A percentile compares a stretch with the other conserved stretches of the same genome.
Evolutionary conservation across 2,113 vertebrate genomes (phyloP).

Genomic region (Oophaga pumilio): DNA sequence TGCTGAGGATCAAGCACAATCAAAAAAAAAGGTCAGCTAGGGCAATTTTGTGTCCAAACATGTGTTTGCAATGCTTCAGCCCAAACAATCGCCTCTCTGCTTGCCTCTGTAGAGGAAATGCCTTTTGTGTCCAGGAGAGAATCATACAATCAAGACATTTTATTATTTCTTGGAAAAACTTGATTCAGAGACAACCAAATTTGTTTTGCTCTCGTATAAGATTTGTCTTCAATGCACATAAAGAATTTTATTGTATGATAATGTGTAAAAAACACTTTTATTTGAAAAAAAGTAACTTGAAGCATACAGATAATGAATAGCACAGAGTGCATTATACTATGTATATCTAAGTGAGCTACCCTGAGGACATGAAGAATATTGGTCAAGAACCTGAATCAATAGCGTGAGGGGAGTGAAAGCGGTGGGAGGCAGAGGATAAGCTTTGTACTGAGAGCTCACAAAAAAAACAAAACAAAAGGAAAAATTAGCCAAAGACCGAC

Average conservation of each 20-base stretch:
- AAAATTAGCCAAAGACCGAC: constrained; percentile 5
- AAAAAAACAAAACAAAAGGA: background rate
- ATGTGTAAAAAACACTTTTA: background rate
- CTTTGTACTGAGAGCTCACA: constrained; percentile 1
- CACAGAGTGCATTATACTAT: background rate
- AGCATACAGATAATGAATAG: background rate
- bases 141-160: background rate
- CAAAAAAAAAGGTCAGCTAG: background rate
- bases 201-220: background rate
- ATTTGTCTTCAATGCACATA: background rate
- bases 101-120: too few relatives aligned
- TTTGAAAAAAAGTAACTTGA: background rate
- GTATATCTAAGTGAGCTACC: constrained; percentile 1
- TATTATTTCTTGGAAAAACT: background rate
- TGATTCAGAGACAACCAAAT: background rate
- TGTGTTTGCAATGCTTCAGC: background rate
- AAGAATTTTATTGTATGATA: background rate
- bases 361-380: constrained; percentile 8
- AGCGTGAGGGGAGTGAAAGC: background rate
- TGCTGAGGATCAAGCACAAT: background rate
- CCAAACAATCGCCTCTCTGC: background rate
- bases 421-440: background rate
- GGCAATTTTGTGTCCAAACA: background rate
- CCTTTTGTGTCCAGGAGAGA: too few relatives aligned
- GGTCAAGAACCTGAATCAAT: constrained; percentile 13